Base-by-base conservation (phyloP, 1,140 invertebrate genomes). In the Drosophila tani region DNA sequence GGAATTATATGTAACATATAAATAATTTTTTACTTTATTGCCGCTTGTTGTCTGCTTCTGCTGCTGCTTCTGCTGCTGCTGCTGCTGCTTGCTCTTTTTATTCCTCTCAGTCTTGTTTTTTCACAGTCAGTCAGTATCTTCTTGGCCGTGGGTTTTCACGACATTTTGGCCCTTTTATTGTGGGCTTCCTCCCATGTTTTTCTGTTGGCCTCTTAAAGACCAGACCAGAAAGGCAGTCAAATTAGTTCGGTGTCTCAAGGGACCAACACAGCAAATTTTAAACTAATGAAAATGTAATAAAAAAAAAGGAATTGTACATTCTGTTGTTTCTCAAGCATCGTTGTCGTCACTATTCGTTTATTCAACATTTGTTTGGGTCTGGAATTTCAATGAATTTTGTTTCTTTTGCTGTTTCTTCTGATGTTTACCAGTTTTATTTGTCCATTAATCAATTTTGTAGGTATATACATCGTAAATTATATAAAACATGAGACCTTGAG, bases 1-100 rank as follows among this genome's bases (percentile, higher is more conserved):
- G 9, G 81, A 85, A 84, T 81, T 85, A 68, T 62, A 74, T 74
- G 62, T 65, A 60, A 67, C 64, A 75, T 65, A 80, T 69, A 81
- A 56, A 74, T 65, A 57, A 71, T 76, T 68, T 68, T 47, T 65
- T 41, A 68, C 49, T 69, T 81, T 58, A 78, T 75, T 79, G 49
- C 49, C 76, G 40, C 47, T 45, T 65, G 46, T 65, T 63, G 47
- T 50, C 35, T 40, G 12, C n/a, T n/a, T n/a, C n/a, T n/a, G n/a
- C n/a, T n/a, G n/a, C n/a, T n/a, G n/a, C n/a, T n/a, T n/a, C n/a
- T n/a, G n/a, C n/a, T n/a, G 21, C 21, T 24, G 21, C 21, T 24
- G 21, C 21, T 24, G 21, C 41, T 79, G 51, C 19, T 45, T 19
- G 17, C 57, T 19, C 17, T 41, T 7, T 43, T 63, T 47, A 32